Percentiles rank a stretch among this genome's conserved stretches.
Evolutionary conservation across 2,888 invertebrate species (phyloP).

Genomic region (Calephelis perditalis): DNA sequence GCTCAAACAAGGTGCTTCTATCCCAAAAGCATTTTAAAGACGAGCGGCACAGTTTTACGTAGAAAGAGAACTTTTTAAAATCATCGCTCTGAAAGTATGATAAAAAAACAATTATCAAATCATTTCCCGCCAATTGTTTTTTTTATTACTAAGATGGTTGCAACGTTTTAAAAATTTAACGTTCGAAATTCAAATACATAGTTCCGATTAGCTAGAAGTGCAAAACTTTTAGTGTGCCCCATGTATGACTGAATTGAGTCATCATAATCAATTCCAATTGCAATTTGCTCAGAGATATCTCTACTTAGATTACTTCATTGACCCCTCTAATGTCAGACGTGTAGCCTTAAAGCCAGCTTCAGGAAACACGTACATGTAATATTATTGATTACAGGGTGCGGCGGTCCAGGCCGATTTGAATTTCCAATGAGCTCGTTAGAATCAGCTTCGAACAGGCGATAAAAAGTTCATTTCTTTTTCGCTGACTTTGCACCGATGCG

Average conservation of each 20-base stretch:
- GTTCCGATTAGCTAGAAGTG: too few relatives aligned
- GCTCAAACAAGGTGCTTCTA: too few relatives aligned
- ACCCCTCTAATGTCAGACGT: conserved; percentile 37
- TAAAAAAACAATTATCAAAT: too few relatives aligned
- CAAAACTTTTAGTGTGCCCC: too few relatives aligned
- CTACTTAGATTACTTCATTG: conserved; percentile 21
- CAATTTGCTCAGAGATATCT: conserved; percentile 12
- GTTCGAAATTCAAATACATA: too few relatives aligned
- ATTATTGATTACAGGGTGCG: conserved; percentile 74
- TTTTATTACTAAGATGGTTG: too few relatives aligned
- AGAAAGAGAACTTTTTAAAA: too few relatives aligned
- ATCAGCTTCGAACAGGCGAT: conserved; percentile 54
- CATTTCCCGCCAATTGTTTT: too few relatives aligned
- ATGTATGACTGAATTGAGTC: background rate
- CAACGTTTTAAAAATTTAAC: too few relatives aligned
- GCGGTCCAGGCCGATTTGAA: conserved; percentile 69
- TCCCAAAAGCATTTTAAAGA: too few relatives aligned
- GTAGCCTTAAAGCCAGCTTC: conserved; percentile 46
- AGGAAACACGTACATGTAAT: conserved; percentile 74
- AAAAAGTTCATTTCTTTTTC: conserved; percentile 62
- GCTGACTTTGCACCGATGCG: conserved; percentile 53
- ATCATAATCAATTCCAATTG: conserved; percentile 6
- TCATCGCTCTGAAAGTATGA: too few relatives aligned
- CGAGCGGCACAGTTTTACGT: too few relatives aligned
- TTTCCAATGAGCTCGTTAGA: conserved; percentile 77